Evolutionary conservation across 2,888 invertebrate species (phyloP).

Genomic region (Drosophila stalkeri): DNA sequence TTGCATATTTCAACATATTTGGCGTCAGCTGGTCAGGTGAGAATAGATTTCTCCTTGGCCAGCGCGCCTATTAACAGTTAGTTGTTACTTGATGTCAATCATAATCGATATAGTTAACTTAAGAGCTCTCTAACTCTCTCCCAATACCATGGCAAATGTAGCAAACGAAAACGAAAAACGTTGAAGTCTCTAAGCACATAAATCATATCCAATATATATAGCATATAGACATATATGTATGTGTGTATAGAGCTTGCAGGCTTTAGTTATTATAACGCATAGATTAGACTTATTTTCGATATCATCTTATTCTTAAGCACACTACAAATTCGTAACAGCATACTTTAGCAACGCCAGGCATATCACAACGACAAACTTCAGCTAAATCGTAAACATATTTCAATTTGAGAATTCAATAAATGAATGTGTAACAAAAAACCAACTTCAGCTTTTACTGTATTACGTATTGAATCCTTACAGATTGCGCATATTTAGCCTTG

Average conservation of each 20-base stretch:
- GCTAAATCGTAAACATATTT: conserved; percentile 60
- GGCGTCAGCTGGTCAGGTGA: background rate
- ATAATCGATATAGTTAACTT: conserved; percentile 44
- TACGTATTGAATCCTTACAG: conserved; percentile 21
- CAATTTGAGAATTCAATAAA: conserved; percentile 68
- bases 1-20: conserved; percentile 31
- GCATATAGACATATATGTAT: background rate
- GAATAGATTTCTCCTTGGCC: background rate
- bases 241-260: background rate
- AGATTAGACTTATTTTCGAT: conserved; percentile 32
- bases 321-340: conserved; percentile 51
- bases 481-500: conserved; percentile 34
- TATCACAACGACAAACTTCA: conserved; percentile 63
- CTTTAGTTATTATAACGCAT: conserved; percentile 22
- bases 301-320: conserved; percentile 50
- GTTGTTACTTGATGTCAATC: conserved; percentile 55
- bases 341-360: conserved; percentile 71
- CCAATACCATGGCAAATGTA: conserved; percentile 55
- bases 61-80: conserved; percentile 36
- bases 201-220: conserved; percentile 31
- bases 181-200: conserved; percentile 25
- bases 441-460: background rate
- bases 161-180: conserved; percentile 12
- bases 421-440: conserved; percentile 44
- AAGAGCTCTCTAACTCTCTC: conserved; percentile 47